A percentile compares a stretch with the other conserved stretches of the same genome.
Conservation (phyloP, 2,113 vertebrate species). For the Hydropotes inermis region DNA sequence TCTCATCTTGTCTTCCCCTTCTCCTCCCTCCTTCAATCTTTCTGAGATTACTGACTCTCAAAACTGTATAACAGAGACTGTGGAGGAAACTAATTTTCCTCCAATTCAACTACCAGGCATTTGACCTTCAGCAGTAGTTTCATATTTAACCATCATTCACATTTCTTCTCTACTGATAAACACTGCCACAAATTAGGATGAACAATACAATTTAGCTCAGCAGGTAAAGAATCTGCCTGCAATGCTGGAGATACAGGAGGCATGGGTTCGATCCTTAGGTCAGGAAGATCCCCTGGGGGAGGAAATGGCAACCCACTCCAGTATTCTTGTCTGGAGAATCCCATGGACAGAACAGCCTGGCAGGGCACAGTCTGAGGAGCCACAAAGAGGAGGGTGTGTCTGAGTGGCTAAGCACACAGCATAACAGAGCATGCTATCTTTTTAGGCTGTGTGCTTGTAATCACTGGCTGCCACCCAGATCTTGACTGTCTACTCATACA, state of each 20-base stretch:
- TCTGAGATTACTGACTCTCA: background rate
- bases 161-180: conserved; percentile 14
- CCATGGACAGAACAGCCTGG: background rate
- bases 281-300: background rate
- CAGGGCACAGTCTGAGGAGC: background rate
- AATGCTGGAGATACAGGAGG: background rate
- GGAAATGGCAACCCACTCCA: background rate
- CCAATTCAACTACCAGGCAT: background rate
- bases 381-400: background rate
- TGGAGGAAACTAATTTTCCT: background rate
- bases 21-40: background rate
- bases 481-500: background rate
- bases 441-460: conserved; percentile 1
- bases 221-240: background rate
- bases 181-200: background rate
- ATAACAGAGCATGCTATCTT: background rate
- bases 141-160: background rate
- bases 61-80: background rate
- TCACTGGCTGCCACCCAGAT: background rate
- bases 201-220: background rate
- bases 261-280: background rate
- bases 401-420: background rate
- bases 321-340: background rate
- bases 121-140: background rate
- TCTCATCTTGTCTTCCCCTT: background rate